Evolutionary conservation across 2,113 vertebrate species (phyloP), one percentile per base, ranked within the genome.

Genomic region (Nansenia antarctica): DNA sequence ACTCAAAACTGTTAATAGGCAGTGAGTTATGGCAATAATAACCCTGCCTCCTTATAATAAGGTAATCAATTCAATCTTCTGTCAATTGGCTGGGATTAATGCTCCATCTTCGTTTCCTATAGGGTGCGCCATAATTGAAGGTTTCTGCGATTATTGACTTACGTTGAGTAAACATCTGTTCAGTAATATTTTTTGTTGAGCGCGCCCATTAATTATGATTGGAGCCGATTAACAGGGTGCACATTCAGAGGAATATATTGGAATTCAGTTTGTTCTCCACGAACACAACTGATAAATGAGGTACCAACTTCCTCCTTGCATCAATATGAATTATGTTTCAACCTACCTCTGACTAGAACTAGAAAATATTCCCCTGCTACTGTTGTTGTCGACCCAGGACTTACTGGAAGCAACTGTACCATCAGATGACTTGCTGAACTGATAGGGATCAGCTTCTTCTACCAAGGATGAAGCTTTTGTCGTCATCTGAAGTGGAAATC

Each of bases 1-100:
- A 82, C 72, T 71, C 78, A 78, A 79, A 66, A 78, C 80, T 72
- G 74, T 78, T 91, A 91, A 92, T 91, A 67, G 64, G 84, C 79
- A 81, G 86, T 92, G 90, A 93, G 88, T 93, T 91, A 93, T 91
- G 85, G 78, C 82, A 85, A 92, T 91, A 92, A 92, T 91, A 92
- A 89, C 83, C 73, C 37, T 83, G 83, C 82, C 85, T 91, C 86
- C 87, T 88, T 77, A 90, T 89, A 90, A 92, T 90, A 88, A 88
- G 89, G 66, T 90, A 88, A 90, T 92, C 85, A 88, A 91, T 92
- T 91, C 86, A 88, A 90, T 91, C 81, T 83, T 32, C 81, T 88
- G 87, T 87, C 90, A 89, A 74, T 87, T 88, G 89, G 57, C 26
- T 62, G 68, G 73, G 85, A 91, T 85, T 84, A 88, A 88, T 85